Evolutionary conservation across 1,140 invertebrate genomes (phyloP), one percentile per base, ranked within the genome.

Genomic region (Drosophila serrata): DNA sequence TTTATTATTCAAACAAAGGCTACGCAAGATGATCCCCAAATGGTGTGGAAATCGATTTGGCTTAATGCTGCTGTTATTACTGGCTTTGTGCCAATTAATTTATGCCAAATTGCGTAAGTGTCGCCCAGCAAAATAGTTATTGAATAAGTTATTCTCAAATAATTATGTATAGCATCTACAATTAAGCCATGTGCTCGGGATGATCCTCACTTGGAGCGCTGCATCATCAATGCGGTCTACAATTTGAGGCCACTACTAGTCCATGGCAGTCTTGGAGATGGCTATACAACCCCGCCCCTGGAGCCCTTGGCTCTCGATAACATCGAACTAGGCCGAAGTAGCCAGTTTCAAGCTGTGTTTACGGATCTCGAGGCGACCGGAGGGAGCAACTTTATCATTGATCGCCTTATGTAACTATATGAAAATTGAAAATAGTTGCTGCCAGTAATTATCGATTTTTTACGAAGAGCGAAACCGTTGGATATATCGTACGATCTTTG

Each of bases 141-240:
- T 31, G 29, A 27, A 49, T 29, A 13, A 35, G 19, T 13, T 24
- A 64, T 22, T 31, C 5, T 8, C 4, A 35, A 11, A 67, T 27
- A 42, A 58, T 40, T 42, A 24, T 13, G 15, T 48, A 37, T 45
- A 94, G 94, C 94, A 11, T 87, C 93, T 11, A 93, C 93, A 39
- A 87, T 94, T 37, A 92, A 88, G 46, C 90, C 93, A 46, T 94
- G 94, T 75, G 80, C 90, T 24, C 92, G 93, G 35, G 91, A 92
- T 48, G 92, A 94, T 82, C 93, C 93, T 1, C 88, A 94, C 62
- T 46, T 94, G 57, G 93, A 93, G 56, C 86, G 92, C 24, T 94
- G 94, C 67, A 93, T 94, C 13, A 93, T 93, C 37, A 80, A 93
- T 57, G 93, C 94, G 33, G 93, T 95, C 1, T 92, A 94, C 37